Evolutionary conservation across 2,113 vertebrate species (phyloP).

Genomic region (Microtus pennsylvanicus): DNA sequence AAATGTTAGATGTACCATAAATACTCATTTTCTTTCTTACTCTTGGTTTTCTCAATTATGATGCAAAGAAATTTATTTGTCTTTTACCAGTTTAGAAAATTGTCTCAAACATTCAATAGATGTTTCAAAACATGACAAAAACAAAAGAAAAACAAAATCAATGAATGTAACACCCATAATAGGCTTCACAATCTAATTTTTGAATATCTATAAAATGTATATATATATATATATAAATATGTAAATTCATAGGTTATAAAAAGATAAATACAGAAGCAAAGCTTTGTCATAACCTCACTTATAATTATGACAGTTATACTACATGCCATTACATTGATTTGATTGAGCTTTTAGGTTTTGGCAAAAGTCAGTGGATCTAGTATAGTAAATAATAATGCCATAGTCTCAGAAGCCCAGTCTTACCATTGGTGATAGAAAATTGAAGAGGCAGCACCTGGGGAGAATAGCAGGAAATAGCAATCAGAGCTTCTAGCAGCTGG

Average conservation of each 20-base stretch:
- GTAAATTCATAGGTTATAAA: not conserved
- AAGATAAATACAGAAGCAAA: not conserved
- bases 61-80: not conserved
- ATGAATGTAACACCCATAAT: not conserved
- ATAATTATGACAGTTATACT: not conserved
- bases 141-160: not conserved
- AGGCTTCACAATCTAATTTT: not conserved
- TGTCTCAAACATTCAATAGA: not conserved
- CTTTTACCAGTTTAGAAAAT: not conserved
- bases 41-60: not conserved
- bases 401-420: not conserved
- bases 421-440: not conserved
- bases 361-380: not conserved
- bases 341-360: slow-evolving; percentile 38
- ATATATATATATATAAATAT: not conserved
- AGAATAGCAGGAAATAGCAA: not conserved
- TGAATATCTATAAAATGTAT: not conserved
- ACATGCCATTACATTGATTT: not conserved
- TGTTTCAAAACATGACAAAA: not conserved
- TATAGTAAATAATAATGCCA: slow-evolving; percentile 25
- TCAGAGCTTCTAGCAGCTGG: slow-evolving; percentile 17
- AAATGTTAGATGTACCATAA: not conserved
- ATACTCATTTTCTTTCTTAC: not conserved
- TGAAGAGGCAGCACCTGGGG: not conserved
- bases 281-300: not conserved